Evolutionary conservation across 37 sponge, comb jelly and placozoan genomes (phyloP).

Genomic region (Ephydatia muelleri): DNA sequence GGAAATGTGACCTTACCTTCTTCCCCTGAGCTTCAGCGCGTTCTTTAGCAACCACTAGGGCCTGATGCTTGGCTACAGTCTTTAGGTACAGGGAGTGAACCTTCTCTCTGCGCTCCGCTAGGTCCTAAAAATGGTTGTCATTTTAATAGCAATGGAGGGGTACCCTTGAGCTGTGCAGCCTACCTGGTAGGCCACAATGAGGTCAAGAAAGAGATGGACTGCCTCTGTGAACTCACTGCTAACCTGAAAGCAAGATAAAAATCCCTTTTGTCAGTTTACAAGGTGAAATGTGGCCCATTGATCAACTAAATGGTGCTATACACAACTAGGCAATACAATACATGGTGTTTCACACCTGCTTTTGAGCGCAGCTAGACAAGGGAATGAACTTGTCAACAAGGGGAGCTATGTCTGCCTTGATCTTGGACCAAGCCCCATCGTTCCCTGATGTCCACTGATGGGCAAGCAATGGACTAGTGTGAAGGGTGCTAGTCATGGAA

Average conservation of each 20-base stretch:
- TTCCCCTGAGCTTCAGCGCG: slow-evolving; percentile 44
- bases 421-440: slow-evolving; percentile 49
- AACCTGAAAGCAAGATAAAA: slow-evolving; percentile 26
- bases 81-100: slow-evolving; percentile 79
- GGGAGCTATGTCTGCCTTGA: slow-evolving; percentile 41
- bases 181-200: slow-evolving; percentile 58
- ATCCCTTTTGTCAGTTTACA: slow-evolving; percentile 10
- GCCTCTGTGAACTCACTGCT: slow-evolving; percentile 53
- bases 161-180: neutral
- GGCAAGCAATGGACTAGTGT: slow-evolving; percentile 29
- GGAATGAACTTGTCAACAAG: slow-evolving; percentile 23
- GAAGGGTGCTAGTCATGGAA: slow-evolving; percentile 25
- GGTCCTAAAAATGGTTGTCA: slow-evolving; percentile 58
- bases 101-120: slow-evolving; percentile 83
- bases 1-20: slow-evolving; percentile 15
- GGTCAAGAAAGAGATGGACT: slow-evolving; percentile 61
- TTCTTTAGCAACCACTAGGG: slow-evolving; percentile 54
- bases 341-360: slow-evolving; percentile 2
- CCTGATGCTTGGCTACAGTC: slow-evolving; percentile 66
- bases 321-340: neutral
- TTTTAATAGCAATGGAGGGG: neutral
- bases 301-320: neutral
- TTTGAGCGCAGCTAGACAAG: slow-evolving; percentile 29
- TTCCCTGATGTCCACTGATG: slow-evolving; percentile 59
- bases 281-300: neutral